Evolutionary conservation across 2,888 invertebrate genomes (phyloP).

Genomic region (Meloe dianella): DNA sequence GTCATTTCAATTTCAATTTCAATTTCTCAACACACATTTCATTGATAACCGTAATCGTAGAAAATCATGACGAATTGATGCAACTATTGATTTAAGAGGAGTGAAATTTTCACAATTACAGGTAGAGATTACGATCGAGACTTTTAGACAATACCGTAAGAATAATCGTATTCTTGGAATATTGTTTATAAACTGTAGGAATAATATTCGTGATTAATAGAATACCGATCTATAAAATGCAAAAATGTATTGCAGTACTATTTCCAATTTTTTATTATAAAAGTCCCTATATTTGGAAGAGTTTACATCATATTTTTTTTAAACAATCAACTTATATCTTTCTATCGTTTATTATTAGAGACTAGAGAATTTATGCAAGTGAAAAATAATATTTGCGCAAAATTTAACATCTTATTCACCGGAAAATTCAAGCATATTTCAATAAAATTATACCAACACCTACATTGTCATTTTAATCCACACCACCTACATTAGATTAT

Average conservation of each 20-base stretch:
- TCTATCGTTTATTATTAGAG: neutral
- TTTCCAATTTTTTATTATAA: neutral
- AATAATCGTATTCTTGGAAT: neutral
- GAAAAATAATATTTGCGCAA: neutral
- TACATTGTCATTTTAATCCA: neutral
- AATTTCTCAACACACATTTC: no score
- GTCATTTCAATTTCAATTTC: no score
- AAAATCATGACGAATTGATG: no score
- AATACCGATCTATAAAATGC: neutral
- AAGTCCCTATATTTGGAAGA: neutral
- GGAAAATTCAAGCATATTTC: neutral
- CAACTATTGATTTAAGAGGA: no score
- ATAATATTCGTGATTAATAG: neutral
- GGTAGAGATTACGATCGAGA: no score
- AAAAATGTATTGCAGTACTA: neutral
- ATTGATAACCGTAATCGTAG: no score
- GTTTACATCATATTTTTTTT: neutral
- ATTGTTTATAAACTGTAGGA: neutral
- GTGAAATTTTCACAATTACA: no score
- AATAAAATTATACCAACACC: neutral
- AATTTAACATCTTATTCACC: neutral
- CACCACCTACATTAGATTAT: neutral
- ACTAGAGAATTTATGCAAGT: neutral
- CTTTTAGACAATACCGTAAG: no score
- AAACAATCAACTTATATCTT: neutral